phyloP scores from a whole-genome alignment of 2,888 invertebrate species.

The Eurytoma adleriae region DNA sequence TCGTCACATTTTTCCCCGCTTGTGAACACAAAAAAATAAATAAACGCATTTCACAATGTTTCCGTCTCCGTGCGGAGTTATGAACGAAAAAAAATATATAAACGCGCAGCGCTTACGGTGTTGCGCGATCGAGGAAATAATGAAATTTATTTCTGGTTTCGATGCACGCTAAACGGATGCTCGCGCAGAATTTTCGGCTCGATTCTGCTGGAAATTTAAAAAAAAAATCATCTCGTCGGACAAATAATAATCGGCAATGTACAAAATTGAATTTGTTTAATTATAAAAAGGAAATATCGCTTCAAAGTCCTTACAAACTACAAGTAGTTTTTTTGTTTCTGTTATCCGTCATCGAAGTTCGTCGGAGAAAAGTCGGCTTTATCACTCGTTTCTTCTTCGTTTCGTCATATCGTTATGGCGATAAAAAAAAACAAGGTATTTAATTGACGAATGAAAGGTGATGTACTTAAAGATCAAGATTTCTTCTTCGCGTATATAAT shows the following conservation, averaged over 20 bases:
- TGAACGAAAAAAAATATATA: too few species aligned
- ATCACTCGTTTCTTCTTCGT: slow-evolving; percentile 21
- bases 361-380: slow-evolving; percentile 6
- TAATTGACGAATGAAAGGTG: slow-evolving; percentile 3
- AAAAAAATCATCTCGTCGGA: slow-evolving; percentile 1
- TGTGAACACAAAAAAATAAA: too few species aligned
- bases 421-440: slow-evolving; percentile 34
- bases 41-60: too few species aligned
- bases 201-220: neutral
- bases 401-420: slow-evolving; percentile 11
- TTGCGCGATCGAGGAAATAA: too few species aligned
- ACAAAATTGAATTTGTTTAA: slow-evolving; percentile 23
- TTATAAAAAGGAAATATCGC: slow-evolving; percentile 23
- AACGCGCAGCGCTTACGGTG: too few species aligned
- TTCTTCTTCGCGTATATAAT: neutral
- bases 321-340: slow-evolving; percentile 8
- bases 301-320: slow-evolving; percentile 32
- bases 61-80: too few species aligned
- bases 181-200: neutral
- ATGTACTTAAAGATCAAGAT: slow-evolving; percentile 27
- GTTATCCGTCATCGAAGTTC: neutral
- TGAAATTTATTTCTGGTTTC: slow-evolving; percentile 1
- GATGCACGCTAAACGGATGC: too few species aligned
- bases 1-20: too few species aligned
- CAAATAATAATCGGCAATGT: slow-evolving; percentile 17